Evolutionary conservation across 92 coral and sea anemone genomes (phyloP).

Genomic region (Ricordea florida): DNA sequence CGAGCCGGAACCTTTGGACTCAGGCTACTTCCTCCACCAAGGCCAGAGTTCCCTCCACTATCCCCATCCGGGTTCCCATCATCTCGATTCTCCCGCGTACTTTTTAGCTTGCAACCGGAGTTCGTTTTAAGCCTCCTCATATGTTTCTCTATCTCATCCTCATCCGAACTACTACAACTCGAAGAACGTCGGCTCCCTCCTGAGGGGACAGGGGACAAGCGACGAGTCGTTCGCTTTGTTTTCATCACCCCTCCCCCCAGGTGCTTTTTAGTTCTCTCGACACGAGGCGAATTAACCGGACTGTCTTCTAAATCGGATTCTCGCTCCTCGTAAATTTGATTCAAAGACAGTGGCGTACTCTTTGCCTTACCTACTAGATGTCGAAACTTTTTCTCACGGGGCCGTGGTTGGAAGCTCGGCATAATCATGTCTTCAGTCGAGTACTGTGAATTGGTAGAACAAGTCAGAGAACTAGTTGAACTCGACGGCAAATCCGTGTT

Average conservation of each 20-base stretch:
- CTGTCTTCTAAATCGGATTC: conserved; percentile 98
- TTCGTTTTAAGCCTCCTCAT: conserved; percentile 92
- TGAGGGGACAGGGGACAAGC: conserved; percentile 92
- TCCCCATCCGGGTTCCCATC: conserved; percentile 94
- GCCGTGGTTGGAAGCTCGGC: conserved; percentile 40
- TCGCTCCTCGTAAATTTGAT: conserved; percentile 94
- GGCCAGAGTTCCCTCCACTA: conserved; percentile 75
- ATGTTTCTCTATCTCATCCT: conserved; percentile 94
- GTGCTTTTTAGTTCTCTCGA: conserved; percentile 80
- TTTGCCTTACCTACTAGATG: conserved; percentile 78
- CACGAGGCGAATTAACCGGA: conserved; percentile 90
- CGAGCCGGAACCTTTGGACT: conserved; percentile 6
- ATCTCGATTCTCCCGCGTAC: conserved; percentile 82
- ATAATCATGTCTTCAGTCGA: conserved; percentile 59
- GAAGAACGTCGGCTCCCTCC: conserved; percentile 92
- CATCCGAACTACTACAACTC: conserved; percentile 96
- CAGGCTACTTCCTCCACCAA: conserved; percentile 39
- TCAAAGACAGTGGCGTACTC: conserved; percentile 84
- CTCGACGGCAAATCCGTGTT: conserved; percentile 41
- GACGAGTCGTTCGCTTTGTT: conserved; percentile 75
- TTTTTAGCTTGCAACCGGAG: conserved; percentile 71
- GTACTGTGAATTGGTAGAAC: conserved; percentile 28
- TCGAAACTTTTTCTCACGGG: conserved; percentile 51
- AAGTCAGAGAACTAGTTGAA: not conserved
- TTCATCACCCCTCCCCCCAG: conserved; percentile 82